Evolutionary conservation across 2,888 invertebrate species (phyloP).

Genomic region (Liodrosophila aerea): DNA sequence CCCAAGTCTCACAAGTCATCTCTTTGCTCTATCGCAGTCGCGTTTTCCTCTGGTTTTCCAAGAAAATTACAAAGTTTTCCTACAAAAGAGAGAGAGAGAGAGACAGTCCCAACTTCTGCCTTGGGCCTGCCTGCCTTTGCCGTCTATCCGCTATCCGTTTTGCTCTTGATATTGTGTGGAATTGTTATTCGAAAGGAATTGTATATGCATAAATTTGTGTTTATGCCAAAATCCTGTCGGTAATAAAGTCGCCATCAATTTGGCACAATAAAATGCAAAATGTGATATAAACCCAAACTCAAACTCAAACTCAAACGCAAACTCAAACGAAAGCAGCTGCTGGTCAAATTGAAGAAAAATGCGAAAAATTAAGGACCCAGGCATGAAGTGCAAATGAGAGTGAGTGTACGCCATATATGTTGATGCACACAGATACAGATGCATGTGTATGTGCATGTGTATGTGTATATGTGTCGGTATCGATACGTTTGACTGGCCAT

Average conservation of each 20-base stretch:
- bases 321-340: not conserved
- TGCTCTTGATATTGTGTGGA: not conserved
- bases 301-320: not conserved
- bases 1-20: not conserved
- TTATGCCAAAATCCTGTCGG: conserved; percentile 60
- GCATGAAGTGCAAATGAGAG: conserved; percentile 7
- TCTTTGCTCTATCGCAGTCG: too few relatives aligned
- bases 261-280: conserved; percentile 50
- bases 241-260: conserved; percentile 62
- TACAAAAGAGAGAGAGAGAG: too few relatives aligned
- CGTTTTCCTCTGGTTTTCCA: not conserved
- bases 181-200: not conserved
- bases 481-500: conserved; percentile 22
- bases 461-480: conserved; percentile 1
- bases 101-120: too few relatives aligned
- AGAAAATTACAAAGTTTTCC: conserved; percentile 2
- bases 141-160: too few relatives aligned
- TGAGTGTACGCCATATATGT: not conserved
- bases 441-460: too few relatives aligned
- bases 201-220: conserved; percentile 28
- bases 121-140: too few relatives aligned
- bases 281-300: conserved; percentile 41
- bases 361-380: not conserved
- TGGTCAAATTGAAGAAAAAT: conserved; percentile 1
- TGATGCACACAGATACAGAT: not conserved